Evolutionary conservation across 2,888 invertebrate species (phyloP).

Genomic region (Yponomeuta sedellus): DNA sequence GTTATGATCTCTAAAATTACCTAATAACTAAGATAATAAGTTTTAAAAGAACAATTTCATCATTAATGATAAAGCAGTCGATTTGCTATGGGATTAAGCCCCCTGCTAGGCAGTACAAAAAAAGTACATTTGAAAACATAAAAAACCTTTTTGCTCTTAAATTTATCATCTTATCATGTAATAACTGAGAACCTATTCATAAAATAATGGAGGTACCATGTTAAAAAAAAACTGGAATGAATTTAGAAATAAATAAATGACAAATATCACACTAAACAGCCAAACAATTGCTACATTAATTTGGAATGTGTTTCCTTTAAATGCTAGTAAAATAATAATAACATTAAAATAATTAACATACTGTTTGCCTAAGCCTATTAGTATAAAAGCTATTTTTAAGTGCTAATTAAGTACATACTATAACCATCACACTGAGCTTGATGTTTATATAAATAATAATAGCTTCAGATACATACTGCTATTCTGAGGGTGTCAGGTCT

Average conservation of each 20-base stretch:
- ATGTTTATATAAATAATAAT: conserved; percentile 34
- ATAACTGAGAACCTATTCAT: neutral
- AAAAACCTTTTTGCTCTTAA: no score
- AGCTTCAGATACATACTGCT: conserved; percentile 29
- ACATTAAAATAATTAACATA: conserved; percentile 25
- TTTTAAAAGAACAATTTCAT: neutral
- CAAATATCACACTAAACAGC: conserved; percentile 8
- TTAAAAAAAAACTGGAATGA: neutral
- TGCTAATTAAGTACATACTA: conserved; percentile 31
- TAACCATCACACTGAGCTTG: conserved; percentile 60
- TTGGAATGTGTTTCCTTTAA: conserved; percentile 65
- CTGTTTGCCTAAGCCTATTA: conserved; percentile 47
- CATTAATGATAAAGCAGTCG: neutral
- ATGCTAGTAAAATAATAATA: conserved; percentile 38
- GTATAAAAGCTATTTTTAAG: conserved; percentile 60
- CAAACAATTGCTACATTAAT: conserved; percentile 41
- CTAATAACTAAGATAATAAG: neutral
- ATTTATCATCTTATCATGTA: neutral
- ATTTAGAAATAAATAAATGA: conserved; percentile 1
- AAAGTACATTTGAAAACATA: no score
- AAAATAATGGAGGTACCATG: neutral
- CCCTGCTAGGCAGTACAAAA: no score
- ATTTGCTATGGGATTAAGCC: no score
- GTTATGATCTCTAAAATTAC: neutral
- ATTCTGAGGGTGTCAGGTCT: conserved; percentile 84